A percentile compares a stretch with the other conserved stretches of the same genome.
These are phyloP conservation scores for Physocephala rufipes DNA, from an alignment of 2,888 invertebrate species.

Conservation along the genomic window DNA sequence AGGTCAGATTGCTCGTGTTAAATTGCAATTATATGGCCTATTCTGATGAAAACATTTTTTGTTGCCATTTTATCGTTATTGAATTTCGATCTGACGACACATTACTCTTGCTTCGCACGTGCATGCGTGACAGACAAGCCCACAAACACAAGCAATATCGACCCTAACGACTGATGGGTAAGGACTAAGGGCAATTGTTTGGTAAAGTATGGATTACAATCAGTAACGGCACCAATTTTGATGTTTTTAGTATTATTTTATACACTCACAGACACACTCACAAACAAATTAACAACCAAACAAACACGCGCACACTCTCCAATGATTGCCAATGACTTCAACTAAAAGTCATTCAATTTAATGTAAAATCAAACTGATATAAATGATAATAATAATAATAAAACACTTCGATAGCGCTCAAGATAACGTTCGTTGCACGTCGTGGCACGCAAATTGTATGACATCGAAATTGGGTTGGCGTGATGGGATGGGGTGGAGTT, in stretches of 20 bases:
- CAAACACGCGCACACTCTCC: not conserved
- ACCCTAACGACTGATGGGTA: not conserved
- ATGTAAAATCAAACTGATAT: constrained; percentile 31
- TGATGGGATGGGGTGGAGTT: not conserved
- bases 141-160: not conserved
- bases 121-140: too few species aligned
- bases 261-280: not conserved
- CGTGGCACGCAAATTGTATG: constrained; percentile 26
- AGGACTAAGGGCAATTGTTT: not conserved
- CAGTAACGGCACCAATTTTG: constrained; percentile 26
- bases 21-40: constrained; percentile 26
- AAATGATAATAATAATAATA: too few species aligned
- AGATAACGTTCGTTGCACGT: constrained; percentile 15
- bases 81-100: constrained; percentile 21
- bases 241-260: constrained; percentile 11
- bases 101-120: not conserved
- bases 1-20: constrained; percentile 10
- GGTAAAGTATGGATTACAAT: constrained; percentile 28
- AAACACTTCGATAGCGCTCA: constrained; percentile 17
- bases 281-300: constrained; percentile 19
- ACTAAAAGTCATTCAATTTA: constrained; percentile 26
- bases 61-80: constrained; percentile 10
- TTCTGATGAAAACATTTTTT: not conserved
- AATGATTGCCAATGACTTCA: not conserved
- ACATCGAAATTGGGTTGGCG: not conserved